Base-by-base conservation (phyloP, 2,113 vertebrate genomes). In the Lutjanus erythropterus region DNA sequence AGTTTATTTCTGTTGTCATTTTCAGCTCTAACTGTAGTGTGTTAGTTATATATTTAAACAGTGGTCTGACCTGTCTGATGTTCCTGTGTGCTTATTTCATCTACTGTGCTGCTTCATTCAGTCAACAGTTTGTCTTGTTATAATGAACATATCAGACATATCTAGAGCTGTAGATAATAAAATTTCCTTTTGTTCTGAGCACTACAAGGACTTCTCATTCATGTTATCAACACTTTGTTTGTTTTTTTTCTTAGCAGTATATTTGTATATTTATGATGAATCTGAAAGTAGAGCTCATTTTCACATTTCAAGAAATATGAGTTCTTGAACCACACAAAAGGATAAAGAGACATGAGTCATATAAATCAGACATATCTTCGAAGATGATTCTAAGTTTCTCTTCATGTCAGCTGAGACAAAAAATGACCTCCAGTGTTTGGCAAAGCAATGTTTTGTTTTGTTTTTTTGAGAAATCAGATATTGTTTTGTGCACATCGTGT, bases 401-500 rank as follows among this genome's bases (percentile, higher is more conserved):
- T 69, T 62, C 41, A 41, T 7, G 0, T 66, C 50, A 74, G 1
- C 1, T 39, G 39, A 42, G 64, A 49, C 33, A 19, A 78, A 68
- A n/a, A 74, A 14, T 9, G 16, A 71, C n/a, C 80, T 77, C 39
- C 25, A 19, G 5, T 19, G 25, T 18, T 49, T 58, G 15, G 9
- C 16, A 31, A 44, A 47, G 72, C 10, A 61, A 47, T 47, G 9
- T 42, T 56, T 33, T 31, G 16, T 55, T 42, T 55, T 50, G 5
- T 52, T 23, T 41, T 52, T 46, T 72, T 47, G 27, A 74, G 55
- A 58, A 62, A 77, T 87, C 68, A 80, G 61, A 66, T 73, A 29
- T 56, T 18, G 14, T 71, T 35, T 47, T 72, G 64, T 0, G 16
- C 4, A 25, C 41, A 14, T 70, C n/a, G n/a, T 62, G 50, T 33